A percentile compares a stretch with the other conserved stretches of the same genome.
These are phyloP conservation scores for Esox niger DNA, from an alignment of 2,113 vertebrate genomes.

Conservation along the genomic window DNA sequence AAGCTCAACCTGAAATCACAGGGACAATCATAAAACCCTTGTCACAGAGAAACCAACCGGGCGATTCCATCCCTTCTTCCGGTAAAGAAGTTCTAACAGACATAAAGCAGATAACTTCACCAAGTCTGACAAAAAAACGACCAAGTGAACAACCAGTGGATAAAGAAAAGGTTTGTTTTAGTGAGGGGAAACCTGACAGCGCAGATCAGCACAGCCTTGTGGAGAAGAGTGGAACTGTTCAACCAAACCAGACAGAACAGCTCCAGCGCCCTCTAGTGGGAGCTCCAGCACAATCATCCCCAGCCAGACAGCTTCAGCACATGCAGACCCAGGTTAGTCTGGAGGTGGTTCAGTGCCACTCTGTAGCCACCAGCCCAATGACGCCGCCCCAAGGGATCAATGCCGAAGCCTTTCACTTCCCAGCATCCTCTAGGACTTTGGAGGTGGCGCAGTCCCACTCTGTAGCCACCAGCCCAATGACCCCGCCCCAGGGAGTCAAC, in stretches of 20 bases:
- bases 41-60: background rate
- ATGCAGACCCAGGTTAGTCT: constrained; percentile 83
- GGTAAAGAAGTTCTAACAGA: background rate
- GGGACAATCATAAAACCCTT: background rate
- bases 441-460: constrained; percentile 78
- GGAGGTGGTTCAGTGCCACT: constrained; percentile 80
- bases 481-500: constrained; percentile 45
- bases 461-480: constrained; percentile 93
- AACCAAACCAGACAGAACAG: background rate
- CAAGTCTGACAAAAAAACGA: background rate
- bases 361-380: constrained; percentile 88
- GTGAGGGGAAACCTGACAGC: too few species aligned
- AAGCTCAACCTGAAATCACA: background rate
- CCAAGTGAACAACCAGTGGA: background rate
- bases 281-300: constrained; percentile 24
- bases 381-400: constrained; percentile 73
- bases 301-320: constrained; percentile 73
- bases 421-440: constrained; percentile 39
- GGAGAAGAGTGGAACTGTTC: too few species aligned
- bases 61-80: background rate
- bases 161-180: background rate
- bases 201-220: too few species aligned
- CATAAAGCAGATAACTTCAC: background rate
- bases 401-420: constrained; percentile 76
- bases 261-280: background rate